Base-by-base conservation (phyloP, 2,113 vertebrate genomes). In the Paratilapia polleni region DNA sequence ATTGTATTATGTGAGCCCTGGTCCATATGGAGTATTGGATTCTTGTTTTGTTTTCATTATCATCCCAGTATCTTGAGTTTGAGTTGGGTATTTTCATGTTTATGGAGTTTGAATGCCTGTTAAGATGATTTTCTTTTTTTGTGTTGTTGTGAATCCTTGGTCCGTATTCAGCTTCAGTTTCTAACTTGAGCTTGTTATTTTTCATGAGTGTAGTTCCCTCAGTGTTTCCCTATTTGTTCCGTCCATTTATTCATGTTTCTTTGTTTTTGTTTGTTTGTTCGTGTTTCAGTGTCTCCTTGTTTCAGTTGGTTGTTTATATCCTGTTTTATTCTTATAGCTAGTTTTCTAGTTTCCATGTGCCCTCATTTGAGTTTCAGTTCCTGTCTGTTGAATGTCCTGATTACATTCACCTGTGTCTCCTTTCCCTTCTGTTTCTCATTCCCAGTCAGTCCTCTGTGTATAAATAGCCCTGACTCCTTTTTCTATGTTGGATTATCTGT, bases 241-340 rank as follows among this genome's bases (percentile, higher is more conserved):
- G 47, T 26, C 22, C 41, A n/a, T n/a, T n/a, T n/a, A n/a, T n/a
- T n/a, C n/a, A n/a, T 1, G 2, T 49, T 41, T 68, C 9, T 49
- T 70, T n/a, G n/a, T n/a, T n/a, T n/a, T n/a, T n/a, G 61, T 63
- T 70, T 49, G 41, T 43, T 49, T 70, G 20, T 70, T 70, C 66
- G 8, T 20, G 24, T 12, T 0, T 47, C 43, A 17, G 22, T 70
- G 15, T 49, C 47, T 22, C 6, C 3, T 70, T 28, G 22, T 49
- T 70, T 70, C 47, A 19, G 28, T 28, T 49, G 22, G 49, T 70
- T 70, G 41, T 28, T 70, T 26, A 49, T 70, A 28, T 20, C 47
- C 15, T 13, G 24, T 49, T 49, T 49, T 70, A 70, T 70, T 49
- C 15, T 70, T 41, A 49, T 70, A 70, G 41, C 4, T 28, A 24